Evolutionary conservation across 37 sponge, comb jelly and placozoan genomes (phyloP), one percentile per base, ranked within the genome.

Genomic region (Eunapius fragilis): DNA sequence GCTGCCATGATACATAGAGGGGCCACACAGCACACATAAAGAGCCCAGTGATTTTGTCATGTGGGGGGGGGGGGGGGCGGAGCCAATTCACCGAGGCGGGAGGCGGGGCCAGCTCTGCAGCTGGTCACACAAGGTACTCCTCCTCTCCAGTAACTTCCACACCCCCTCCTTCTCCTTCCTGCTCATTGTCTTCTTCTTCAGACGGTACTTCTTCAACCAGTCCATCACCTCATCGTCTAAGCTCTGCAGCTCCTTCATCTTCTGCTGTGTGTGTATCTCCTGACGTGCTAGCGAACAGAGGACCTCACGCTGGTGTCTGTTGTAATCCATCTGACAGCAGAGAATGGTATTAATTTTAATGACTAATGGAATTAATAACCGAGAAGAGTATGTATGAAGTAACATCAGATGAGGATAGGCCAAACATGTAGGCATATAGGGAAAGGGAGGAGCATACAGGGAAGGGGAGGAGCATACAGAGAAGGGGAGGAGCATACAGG

Each of bases 191-290:
- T 41, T 41, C 41, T 41, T 41, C 41, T 41, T 41, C 41, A 9
- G 41, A 3, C 41, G 3, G 25, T 73, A 69, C 72, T 72, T 72
- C 79, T 35, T 58, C 32, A 79, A 74, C 84, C 79, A 83, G 36
- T 79, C 75, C 68, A 84, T 67, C 41, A 84, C 74, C 79, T 83
- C 89, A 10, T 75, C 71, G 25, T 89, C 89, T 10, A 89, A 86
- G 45, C 89, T 87, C 31, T 87, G 36, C 24, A 85, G 30, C 24
- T 86, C 37, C 37, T 69, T 68, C 45, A 72, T 81, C 24, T 80
- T 3, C 31, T 86, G 90, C 38, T 95, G 93, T 48, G 78, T 77
- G 67, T 87, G 73, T 88, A 95, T 92, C 77, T 95, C 95, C 25
- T 31, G 28, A 31, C 72, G 77, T 0, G 95, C 95, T 24, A 80